Percentiles rank a stretch among this genome's conserved stretches.
phyloP scores from a whole-genome alignment of 2,797 vertebrate species.

The Calcarius lapponicus region DNA sequence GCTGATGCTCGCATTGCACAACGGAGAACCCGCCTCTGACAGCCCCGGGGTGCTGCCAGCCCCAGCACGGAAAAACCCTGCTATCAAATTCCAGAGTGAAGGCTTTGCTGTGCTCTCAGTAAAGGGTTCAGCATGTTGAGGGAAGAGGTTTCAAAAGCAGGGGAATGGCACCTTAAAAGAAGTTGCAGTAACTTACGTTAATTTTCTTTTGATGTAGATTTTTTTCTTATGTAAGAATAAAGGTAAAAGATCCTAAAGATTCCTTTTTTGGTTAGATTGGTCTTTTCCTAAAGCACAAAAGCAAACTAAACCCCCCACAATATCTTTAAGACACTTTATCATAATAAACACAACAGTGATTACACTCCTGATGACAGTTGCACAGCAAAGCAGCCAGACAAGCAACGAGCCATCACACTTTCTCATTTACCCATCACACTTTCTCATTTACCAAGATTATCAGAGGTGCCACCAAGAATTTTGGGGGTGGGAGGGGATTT shows the following conservation, averaged over 20 bases:
- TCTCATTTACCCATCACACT: background rate
- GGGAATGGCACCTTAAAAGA: background rate
- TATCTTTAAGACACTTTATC: background rate
- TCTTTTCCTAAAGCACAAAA: background rate
- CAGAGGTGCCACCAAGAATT: background rate
- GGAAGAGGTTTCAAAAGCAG: constrained; percentile 1
- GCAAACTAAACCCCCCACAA: background rate
- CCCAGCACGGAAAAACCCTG: constrained; percentile 10
- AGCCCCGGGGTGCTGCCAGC: constrained; percentile 31
- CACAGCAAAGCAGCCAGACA: background rate
- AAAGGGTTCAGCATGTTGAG: background rate
- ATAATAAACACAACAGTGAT: background rate
- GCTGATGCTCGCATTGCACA: background rate
- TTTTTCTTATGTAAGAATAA: background rate
- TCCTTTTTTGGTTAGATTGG: background rate
- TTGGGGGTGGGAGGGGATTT: background rate
- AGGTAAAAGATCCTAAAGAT: background rate
- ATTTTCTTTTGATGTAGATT: background rate
- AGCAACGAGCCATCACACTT: background rate
- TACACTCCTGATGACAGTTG: background rate
- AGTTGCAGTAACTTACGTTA: background rate
- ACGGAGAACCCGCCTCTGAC: background rate
- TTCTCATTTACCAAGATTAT: background rate
- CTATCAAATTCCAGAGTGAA: background rate
- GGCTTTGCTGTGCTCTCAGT: background rate